Conservation (phyloP, 2,888 invertebrate species). For the Ptychoptera contaminata region DNA sequence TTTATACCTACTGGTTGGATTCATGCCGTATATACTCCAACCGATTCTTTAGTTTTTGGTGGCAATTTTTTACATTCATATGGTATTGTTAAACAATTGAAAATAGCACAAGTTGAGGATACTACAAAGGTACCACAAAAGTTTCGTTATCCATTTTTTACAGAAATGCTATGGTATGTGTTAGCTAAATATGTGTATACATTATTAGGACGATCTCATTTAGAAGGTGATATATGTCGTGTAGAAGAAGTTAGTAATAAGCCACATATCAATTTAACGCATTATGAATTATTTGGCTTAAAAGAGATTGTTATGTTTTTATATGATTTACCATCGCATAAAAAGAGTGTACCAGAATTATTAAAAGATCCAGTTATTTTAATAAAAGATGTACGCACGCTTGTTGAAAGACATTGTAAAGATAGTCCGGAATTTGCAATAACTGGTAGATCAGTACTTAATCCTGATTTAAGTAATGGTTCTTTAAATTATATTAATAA, state of each 20-base stretch:
- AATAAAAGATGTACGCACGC: slow-evolving; percentile 72
- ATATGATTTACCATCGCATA: slow-evolving; percentile 73
- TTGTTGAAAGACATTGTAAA: slow-evolving; percentile 77
- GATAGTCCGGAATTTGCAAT: slow-evolving; percentile 71
- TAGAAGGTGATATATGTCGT: slow-evolving; percentile 33
- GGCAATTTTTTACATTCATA: slow-evolving; percentile 95
- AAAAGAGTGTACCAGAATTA: slow-evolving; percentile 83
- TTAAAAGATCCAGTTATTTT: slow-evolving; percentile 78
- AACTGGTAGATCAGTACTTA: slow-evolving; percentile 66
- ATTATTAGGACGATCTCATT: slow-evolving; percentile 66
- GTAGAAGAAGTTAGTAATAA: slow-evolving; percentile 20
- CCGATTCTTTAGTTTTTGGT: slow-evolving; percentile 92
- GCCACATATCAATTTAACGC: slow-evolving; percentile 58
- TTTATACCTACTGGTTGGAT: slow-evolving; percentile 99
- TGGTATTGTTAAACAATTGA: slow-evolving; percentile 88
- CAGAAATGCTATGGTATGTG: slow-evolving; percentile 97
- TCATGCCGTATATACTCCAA: slow-evolving; percentile 93
- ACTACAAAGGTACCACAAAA: slow-evolving; percentile 91
- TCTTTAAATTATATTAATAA: too few species aligned
- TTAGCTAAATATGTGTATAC: slow-evolving; percentile 83
- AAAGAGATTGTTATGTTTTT: slow-evolving; percentile 84
- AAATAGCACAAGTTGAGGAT: slow-evolving; percentile 92
- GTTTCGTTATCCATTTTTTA: slow-evolving; percentile 96
- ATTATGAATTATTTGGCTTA: slow-evolving; percentile 61
- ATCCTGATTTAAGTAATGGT: slow-evolving; percentile 15